Evolutionary conservation across 2,113 vertebrate genomes (phyloP).

Genomic region (Ia io): DNA sequence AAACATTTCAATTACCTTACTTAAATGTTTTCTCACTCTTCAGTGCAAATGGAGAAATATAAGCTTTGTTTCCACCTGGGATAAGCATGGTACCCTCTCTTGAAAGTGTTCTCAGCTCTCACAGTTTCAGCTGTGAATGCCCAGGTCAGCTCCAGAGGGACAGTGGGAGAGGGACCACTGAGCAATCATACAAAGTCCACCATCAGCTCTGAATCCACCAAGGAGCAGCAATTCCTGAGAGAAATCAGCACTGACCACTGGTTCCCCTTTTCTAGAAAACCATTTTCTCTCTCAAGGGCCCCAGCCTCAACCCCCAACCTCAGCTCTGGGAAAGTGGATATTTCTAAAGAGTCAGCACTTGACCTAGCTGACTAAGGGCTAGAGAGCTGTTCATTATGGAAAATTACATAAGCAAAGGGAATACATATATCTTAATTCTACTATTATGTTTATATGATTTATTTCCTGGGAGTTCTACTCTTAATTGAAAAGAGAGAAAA

Average conservation of each 20-base stretch:
- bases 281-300: not conserved
- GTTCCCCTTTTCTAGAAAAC: constrained; percentile 12
- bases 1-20: not conserved
- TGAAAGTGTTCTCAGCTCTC: not conserved
- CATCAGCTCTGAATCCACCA: not conserved
- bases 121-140: not conserved
- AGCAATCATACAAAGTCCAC: not conserved
- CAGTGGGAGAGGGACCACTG: not conserved
- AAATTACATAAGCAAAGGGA: constrained; percentile 81
- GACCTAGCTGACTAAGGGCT: constrained; percentile 72
- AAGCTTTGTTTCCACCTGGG: not conserved
- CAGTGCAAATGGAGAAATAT: not conserved
- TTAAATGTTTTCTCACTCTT: not conserved
- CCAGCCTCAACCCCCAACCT: not conserved
- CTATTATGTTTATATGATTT: constrained; percentile 78
- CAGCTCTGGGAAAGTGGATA: not conserved
- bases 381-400: constrained; percentile 79
- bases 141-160: not conserved
- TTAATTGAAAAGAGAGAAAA: constrained; percentile 46
- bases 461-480: constrained; percentile 75
- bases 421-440: constrained; percentile 81
- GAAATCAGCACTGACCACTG: not conserved
- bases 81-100: not conserved
- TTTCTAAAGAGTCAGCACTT: constrained; percentile 54
- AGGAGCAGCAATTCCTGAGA: not conserved